These are phyloP conservation scores for Oreochromis grahami DNA, from an alignment of 2,797 vertebrate species.

Conservation along the genomic window DNA sequence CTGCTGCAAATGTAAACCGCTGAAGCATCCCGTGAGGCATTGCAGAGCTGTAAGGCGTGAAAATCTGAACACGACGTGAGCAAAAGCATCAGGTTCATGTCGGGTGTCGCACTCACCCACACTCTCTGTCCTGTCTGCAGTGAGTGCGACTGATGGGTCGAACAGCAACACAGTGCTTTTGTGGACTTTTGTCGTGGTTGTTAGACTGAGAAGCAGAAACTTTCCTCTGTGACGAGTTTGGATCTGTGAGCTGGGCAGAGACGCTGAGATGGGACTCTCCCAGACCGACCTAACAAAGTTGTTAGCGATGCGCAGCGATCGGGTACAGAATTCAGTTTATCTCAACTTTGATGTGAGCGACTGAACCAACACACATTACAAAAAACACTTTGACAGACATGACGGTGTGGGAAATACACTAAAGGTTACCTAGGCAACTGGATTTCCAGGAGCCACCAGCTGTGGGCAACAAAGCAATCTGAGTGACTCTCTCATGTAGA, in stretches of 20 bases:
- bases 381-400: not conserved
- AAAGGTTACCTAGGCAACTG: not conserved
- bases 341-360: rapidly evolving
- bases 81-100: not conserved
- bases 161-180: not conserved
- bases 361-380: not conserved
- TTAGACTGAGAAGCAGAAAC: no score
- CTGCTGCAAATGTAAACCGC: not conserved
- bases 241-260: not conserved
- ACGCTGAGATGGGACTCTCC: not conserved
- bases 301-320: not conserved
- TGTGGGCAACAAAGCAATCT: no score
- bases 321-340: not conserved
- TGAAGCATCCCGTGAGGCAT: not conserved
- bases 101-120: not conserved
- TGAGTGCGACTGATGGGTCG: not conserved
- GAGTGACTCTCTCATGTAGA: no score
- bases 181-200: no score
- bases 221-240: not conserved
- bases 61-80: not conserved
- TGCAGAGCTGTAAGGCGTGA: not conserved
- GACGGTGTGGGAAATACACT: not conserved
- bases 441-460: not conserved
- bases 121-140: not conserved
- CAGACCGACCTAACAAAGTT: not conserved